Evolutionary conservation across 1,140 invertebrate genomes (phyloP), one percentile per base, ranked within the genome.

Genomic region (Aradophagus sp.): DNA sequence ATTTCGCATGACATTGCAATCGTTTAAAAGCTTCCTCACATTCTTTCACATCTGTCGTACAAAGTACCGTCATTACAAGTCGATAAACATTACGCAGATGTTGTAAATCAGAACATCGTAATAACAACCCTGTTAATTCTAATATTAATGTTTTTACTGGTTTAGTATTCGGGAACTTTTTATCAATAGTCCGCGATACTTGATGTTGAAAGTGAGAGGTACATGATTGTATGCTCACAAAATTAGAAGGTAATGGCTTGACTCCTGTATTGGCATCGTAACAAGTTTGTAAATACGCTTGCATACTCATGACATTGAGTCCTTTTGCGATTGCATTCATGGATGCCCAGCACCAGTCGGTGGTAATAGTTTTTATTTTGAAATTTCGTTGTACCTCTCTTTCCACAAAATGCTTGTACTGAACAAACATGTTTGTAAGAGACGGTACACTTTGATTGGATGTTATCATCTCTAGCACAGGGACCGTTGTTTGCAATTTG

Each of bases 381-480:
- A 32, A 56, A 27, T 16, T 23, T 23, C 10, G 39, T 0, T 1
- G 45, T 27, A 6, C n/a, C n/a, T n/a, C n/a, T n/a, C n/a, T n/a
- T n/a, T n/a, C n/a, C n/a, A n/a, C n/a, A n/a, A n/a, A n/a, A n/a
- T n/a, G n/a, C n/a, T n/a, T n/a, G n/a, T n/a, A n/a, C n/a, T n/a
- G n/a, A n/a, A n/a, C n/a, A n/a, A n/a, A n/a, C n/a, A n/a, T n/a
- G n/a, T n/a, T n/a, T n/a, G n/a, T n/a, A n/a, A n/a, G n/a, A n/a
- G n/a, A 31, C 26, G 53, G 29, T 6, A 56, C 14, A 14, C 20
- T 45, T 45, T 56, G 53, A 11, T 55, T 38, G 0, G 8, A 5
- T 3, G 36, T 53, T 0, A 53, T 10, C 48, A 53, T 39, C 14
- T 53, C 36, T 8, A n/a, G n/a, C n/a, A n/a, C n/a, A n/a, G n/a